Evolutionary conservation across 1,140 invertebrate species (phyloP), one percentile per base, ranked within the genome.

Genomic region (Propsilocerus akamusi): DNA sequence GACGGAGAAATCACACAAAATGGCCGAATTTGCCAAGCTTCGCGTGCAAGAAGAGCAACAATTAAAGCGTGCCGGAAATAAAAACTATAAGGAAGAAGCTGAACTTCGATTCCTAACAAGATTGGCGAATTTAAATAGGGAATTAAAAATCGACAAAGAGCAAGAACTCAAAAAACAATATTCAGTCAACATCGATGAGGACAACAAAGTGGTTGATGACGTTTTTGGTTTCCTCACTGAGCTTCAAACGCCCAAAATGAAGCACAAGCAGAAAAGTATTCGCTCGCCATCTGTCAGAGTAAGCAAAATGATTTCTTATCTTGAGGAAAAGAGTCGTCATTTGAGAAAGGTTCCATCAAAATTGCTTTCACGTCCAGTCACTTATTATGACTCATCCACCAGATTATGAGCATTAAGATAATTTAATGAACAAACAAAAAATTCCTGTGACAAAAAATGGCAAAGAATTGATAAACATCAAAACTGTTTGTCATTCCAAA

Each of bases 31-130:
- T 10, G 62, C 76, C 11, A 57, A 68, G 12, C 60, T 80, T 17
- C 66, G 73, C 49, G 64, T 52, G 12, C 49, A 75, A 47, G 81
- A 85, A 55, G 80, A 83, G 58, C 58, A 63, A 26, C 67, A 72
- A 8, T 60, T 83, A 32, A 73, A 74, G 51, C 72, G 75, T 56
- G 70, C 73, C 60, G 78, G 77, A 49, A 73, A 74, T 47, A 76
- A 74, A 57, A 76, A 80, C 54, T 76, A 73, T 50, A 75, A 75
- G 56, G 70, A 78, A 59, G 73, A 77, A 52, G 82, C 82, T 8
- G 80, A 85, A 56, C 68, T 73, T 58, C 74, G 80, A 53, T 79
- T 81, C 58, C 71, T 75, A 54, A 75, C 80, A 63, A 72, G 82
- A 54, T 64, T 84, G 49, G 64, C 67, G 11, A 77, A 81, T 54